A percentile compares a stretch with the other conserved stretches of the same genome.
These are phyloP conservation scores for Corydoras sp. DNA, from an alignment of 2,113 vertebrate species.

Conservation along the genomic window DNA sequence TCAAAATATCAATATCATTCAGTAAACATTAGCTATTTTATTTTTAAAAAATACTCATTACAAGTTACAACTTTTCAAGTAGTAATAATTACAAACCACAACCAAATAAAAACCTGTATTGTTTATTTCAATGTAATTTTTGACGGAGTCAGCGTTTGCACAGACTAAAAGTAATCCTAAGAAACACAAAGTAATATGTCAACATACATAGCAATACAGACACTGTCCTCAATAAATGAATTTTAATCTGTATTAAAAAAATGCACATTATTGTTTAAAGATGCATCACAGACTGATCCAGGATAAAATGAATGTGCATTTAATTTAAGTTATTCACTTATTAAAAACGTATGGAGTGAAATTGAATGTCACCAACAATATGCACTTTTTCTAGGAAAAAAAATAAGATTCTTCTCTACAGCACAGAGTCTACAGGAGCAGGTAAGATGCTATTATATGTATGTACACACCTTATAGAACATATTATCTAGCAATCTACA, in stretches of 20 bases:
- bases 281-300: slow-evolving; percentile 6
- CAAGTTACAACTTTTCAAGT: no score
- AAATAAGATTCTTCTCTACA: slow-evolving; percentile 34
- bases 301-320: slow-evolving; percentile 13
- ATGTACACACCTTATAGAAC: slow-evolving; percentile 47
- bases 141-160: slow-evolving; percentile 3
- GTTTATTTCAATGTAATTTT: slow-evolving; percentile 33
- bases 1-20: no score
- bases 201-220: slow-evolving; percentile 9
- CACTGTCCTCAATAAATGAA: background rate
- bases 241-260: slow-evolving; percentile 4
- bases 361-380: background rate
- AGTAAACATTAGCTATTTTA: no score
- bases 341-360: no score
- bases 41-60: no score
- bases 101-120: slow-evolving; percentile 10
- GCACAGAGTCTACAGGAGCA: slow-evolving; percentile 44
- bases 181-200: slow-evolving; percentile 10
- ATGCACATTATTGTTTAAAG: slow-evolving; percentile 9
- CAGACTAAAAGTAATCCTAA: slow-evolving; percentile 12
- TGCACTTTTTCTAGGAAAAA: slow-evolving; percentile 23
- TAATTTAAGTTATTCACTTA: background rate
- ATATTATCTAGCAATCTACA: slow-evolving; percentile 43
- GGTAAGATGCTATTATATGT: slow-evolving; percentile 26
- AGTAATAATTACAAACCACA: no score